Base-by-base conservation (phyloP, 2,113 vertebrate species). In the Ochotona curzoniae region DNA sequence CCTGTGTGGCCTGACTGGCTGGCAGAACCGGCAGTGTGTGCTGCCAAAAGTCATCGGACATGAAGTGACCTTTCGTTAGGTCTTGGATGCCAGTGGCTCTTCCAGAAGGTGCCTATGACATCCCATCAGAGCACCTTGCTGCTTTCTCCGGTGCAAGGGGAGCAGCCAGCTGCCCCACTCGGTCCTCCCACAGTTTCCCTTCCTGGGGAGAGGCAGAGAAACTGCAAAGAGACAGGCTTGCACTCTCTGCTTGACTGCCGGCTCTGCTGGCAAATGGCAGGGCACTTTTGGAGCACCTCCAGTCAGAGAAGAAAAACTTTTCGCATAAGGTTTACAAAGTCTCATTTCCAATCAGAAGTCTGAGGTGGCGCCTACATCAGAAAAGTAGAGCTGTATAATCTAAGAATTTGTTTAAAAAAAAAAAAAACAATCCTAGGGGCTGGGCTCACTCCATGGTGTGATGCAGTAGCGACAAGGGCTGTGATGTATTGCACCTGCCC, bases 11-110 rank as follows among this genome's bases (percentile, higher is more conserved):
- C 49, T 14, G 63, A 57, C 26, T 26, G 28, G 35, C 73, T 3
- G 15, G 17, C n/a, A 26, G 54, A 30, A 7, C 32, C 38, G 54
- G 32, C 9, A 1, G 0, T 23, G 23, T 30, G 9, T 38, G 26
- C 23, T 69, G 25, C 18, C 60, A 2, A 5, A 66, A 66, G 38
- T 38, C 28, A 3, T 21, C 11, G 20, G 69, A 47, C 49, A 1
- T 8, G 18, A 1, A 47, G 9, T 70, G 54, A 8, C 28, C 15
- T 14, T 44, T 44, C 51, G 14, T 17, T 35, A n/a, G 20, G 21
- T 83, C 67, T 76, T 35, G 32, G 61, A n/a, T 8, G 21, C 61
- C 64, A 2, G 5, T 47, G 35, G 54, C 57, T 79, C 63, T 67
- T 51, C 66, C 44, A 5, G 49, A 21, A 51, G 30, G 2, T 71